These are phyloP conservation scores for Sesia apiformis DNA, from an alignment of 2,888 invertebrate genomes.

Conservation along the genomic window DNA sequence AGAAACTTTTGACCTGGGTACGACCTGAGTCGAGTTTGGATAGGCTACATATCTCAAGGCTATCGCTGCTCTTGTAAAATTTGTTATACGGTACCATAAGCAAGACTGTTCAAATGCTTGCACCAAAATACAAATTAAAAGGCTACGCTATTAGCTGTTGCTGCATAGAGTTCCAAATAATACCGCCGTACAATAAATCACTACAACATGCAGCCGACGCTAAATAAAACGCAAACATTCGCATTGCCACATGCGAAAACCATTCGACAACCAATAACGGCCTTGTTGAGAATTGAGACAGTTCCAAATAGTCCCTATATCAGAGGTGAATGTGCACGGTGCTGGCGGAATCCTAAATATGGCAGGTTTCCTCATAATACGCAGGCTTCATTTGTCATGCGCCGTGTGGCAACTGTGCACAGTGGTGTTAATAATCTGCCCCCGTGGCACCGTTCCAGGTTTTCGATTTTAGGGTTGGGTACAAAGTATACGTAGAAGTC, in stretches of 20 bases:
- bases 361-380: conserved; percentile 52
- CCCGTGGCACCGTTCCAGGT: conserved; percentile 56
- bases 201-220: background rate
- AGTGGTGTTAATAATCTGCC: conserved; percentile 57
- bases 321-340: background rate
- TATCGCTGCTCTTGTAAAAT: too few species aligned
- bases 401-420: conserved; percentile 46
- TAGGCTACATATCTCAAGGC: too few species aligned
- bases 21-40: too few species aligned
- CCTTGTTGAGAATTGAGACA: background rate
- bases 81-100: too few species aligned
- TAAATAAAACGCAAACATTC: background rate
- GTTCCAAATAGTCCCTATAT: background rate
- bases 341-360: conserved; percentile 13
- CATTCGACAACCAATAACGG: background rate
- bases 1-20: too few species aligned
- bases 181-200: too few species aligned
- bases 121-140: too few species aligned
- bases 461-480: conserved; percentile 3
- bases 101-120: too few species aligned
- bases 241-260: background rate
- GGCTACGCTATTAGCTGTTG: too few species aligned
- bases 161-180: too few species aligned
- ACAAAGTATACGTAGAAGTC: too few species aligned
- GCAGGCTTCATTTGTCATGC: conserved; percentile 64